Percentiles rank a stretch among this genome's conserved stretches.
Conservation (phyloP, 2,888 invertebrate genomes). For the Polyploca ridens region DNA sequence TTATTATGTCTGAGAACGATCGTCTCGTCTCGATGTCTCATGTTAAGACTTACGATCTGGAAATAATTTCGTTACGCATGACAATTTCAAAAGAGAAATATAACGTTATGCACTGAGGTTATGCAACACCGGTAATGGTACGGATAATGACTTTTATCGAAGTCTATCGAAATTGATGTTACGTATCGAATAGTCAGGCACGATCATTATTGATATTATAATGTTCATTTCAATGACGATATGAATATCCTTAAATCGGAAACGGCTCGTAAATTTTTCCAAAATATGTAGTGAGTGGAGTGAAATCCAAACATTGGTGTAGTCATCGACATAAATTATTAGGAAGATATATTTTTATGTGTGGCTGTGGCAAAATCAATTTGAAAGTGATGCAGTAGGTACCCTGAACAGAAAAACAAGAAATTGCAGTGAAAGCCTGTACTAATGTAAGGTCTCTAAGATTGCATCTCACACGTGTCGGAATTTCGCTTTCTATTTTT, state of each 20-base stretch:
- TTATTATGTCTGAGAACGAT: not conserved
- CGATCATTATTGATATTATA: not conserved
- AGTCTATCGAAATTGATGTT: not conserved
- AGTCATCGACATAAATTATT: not conserved
- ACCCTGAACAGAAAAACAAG: constrained; percentile 17
- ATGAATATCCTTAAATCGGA: no score
- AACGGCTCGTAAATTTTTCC: no score
- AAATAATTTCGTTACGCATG: constrained; percentile 7
- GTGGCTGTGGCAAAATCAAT: not conserved
- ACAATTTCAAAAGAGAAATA: constrained; percentile 5
- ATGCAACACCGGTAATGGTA: not conserved
- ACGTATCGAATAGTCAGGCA: no score
- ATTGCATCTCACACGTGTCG: constrained; percentile 50
- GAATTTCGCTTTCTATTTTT: constrained; percentile 54
- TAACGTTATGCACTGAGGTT: not conserved
- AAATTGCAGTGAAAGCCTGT: constrained; percentile 49
- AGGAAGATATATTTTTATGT: not conserved
- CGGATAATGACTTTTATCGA: not conserved
- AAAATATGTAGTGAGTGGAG: no score
- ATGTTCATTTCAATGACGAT: not conserved
- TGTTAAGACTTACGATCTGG: not conserved
- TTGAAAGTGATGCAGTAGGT: not conserved
- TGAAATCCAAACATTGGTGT: not conserved
- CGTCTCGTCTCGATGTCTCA: not conserved
- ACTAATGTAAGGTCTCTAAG: constrained; percentile 37